Base-by-base conservation (phyloP, 1,140 invertebrate genomes). In the Drosophila biarmipes region DNA sequence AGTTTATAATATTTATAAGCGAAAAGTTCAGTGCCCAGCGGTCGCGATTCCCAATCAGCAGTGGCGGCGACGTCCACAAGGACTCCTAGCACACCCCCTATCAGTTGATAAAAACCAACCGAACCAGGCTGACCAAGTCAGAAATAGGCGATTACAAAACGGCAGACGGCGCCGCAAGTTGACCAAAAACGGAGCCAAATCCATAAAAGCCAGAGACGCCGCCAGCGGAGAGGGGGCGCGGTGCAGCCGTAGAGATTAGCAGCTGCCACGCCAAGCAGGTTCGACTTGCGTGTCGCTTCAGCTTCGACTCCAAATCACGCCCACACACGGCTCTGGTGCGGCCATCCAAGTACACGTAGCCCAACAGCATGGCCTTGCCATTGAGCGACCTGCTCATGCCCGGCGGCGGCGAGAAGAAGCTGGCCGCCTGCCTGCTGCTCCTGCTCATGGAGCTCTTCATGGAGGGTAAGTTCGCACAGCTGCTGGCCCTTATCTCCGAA, bases 361-460 rank as follows among this genome's bases (percentile, higher is more conserved):
- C 42, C 42, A 49, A 58, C 62, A 59, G 29, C 54, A 91, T 91
- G 90, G 82, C 84, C 38, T 62, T 91, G 72, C 80, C 82, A 59
- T 77, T 90, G 29, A 85, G 80, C 45, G 90, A 91, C 67, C 63
- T 91, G 45, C 67, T 91, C n/a, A 80, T 74, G 53, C 49, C 90
- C 35, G 86, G 80, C 40, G 63, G 69, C 49, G 79, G 79, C 2
- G 91, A 92, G 27, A 91, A 89, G 42, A 92, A 80, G 61, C 49
- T 92, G 43, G 86, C 85, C 15, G 80, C 90, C 6, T 92, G 90
- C 68, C 66, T 92, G 17, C 31, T 92, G 19, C 66, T 92, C 15
- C 59, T 92, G 29, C 58, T 92, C 1, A 37, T 92, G 45, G 91
- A 92, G 66, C 59, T 92, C 21, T 92, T 92, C 66, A 57, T 91